Evolutionary conservation across 2,888 invertebrate genomes (phyloP).

Genomic region (Pinctada fucata): DNA sequence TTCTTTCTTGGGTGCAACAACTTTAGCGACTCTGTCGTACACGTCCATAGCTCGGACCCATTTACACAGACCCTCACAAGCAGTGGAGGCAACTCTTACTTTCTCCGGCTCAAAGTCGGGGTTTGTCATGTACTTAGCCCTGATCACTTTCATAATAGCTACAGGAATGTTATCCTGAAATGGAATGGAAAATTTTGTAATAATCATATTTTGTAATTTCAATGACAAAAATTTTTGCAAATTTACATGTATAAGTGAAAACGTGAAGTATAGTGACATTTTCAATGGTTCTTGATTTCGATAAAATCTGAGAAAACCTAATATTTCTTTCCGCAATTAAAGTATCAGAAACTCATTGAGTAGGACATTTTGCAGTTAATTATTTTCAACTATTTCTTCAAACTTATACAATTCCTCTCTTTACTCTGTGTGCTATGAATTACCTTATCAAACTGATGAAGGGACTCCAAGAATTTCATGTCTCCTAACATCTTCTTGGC

Average conservation of each 20-base stretch:
- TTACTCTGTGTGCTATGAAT: neutral
- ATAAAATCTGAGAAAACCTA: too few relatives aligned
- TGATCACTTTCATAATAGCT: constrained; percentile 74
- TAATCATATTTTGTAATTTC: too few relatives aligned
- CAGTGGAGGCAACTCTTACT: constrained; percentile 89
- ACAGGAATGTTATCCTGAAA: constrained; percentile 75
- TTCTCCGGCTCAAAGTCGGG: constrained; percentile 95
- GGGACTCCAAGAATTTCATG: constrained; percentile 76
- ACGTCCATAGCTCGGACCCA: constrained; percentile 77
- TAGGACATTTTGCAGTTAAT: too few relatives aligned
- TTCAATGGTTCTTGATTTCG: too few relatives aligned
- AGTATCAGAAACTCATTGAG: too few relatives aligned
- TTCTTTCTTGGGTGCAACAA: constrained; percentile 78
- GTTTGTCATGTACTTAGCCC: constrained; percentile 81
- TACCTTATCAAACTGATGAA: constrained; percentile 76
- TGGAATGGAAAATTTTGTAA: constrained; percentile 1
- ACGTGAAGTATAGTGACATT: too few relatives aligned
- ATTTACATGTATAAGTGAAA: too few relatives aligned
- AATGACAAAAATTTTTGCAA: too few relatives aligned
- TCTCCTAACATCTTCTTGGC: constrained; percentile 76
- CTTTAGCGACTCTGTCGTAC: constrained; percentile 77
- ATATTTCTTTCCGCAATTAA: too few relatives aligned
- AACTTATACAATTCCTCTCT: too few relatives aligned
- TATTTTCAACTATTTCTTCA: too few relatives aligned
- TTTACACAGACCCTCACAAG: constrained; percentile 86